Base-by-base conservation (phyloP, 2,113 vertebrate genomes). In the Heloderma charlesbogerti region DNA sequence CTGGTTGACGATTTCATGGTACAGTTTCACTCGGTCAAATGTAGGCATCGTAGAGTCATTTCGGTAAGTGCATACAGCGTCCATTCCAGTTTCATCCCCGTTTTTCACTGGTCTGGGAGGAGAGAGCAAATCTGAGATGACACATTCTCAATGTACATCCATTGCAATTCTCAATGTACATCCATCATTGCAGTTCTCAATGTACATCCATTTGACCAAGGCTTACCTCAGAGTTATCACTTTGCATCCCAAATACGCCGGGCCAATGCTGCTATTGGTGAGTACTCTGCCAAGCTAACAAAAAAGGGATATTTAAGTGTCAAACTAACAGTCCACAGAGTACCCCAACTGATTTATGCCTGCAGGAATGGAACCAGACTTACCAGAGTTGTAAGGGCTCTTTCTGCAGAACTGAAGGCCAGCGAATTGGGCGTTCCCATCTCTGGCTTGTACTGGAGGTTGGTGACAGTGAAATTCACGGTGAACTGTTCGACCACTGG, bases 201-300 rank as follows among this genome's bases (percentile, higher is more conserved):
- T 79, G 43, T 29, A 0, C 25, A 31, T 1, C 31, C 3, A 15
- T 10, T 48, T 48, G 27, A 5, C 4, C 29, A 22, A 34, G 2
- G 90, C 92, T 94, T 78, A 97, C 97, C 95, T 94, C 88, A 97
- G 95, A 57, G 90, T 18, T 22, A 54, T 87, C 3, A 91, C 75
- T 63, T 51, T n/a, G 63, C 93, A 94, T 45, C 34, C 80, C 31
- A 48, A 6, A 29, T 86, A 94, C 0, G 29, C 27, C 0, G 71
- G 18, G 40, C 87, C 87, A 18, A 92, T 29, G 29, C 13, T 82
- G 69, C 57, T 89, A 0, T 86, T 69, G 4, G 8, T n/a, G 12
- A 90, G 88, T 1, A 81, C 22, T 15, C 63, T 18, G 5, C 77
- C 87, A 34, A 94, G 75, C 93, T 94, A 81, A 29, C 22, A 71